A percentile compares a stretch with the other conserved stretches of the same genome.
These are phyloP conservation scores for Corydoras sp. DNA, from an alignment of 2,113 vertebrate species.

Conservation along the genomic window DNA sequence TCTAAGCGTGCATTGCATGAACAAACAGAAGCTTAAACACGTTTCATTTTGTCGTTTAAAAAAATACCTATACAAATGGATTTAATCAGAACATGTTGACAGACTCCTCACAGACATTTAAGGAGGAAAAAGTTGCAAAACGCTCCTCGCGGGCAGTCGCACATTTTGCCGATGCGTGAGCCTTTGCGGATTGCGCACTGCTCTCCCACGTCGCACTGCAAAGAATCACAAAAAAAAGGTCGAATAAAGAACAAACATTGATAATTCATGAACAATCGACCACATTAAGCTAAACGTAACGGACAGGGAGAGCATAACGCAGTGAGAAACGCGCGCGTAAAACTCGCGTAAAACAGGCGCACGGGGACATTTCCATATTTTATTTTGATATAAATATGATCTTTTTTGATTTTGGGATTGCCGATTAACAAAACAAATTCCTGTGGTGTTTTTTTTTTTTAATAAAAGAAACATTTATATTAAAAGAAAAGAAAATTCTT, in stretches of 20 bases:
- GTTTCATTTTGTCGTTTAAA: slow-evolving; percentile 28
- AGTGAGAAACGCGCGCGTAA: neutral
- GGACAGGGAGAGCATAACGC: neutral
- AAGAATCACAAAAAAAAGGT: neutral
- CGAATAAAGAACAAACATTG: neutral
- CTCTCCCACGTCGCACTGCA: slow-evolving; percentile 51
- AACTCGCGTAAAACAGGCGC: neutral
- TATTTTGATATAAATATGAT: neutral
- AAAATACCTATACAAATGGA: slow-evolving; percentile 43
- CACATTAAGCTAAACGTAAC: too few species aligned
- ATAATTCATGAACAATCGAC: too few species aligned
- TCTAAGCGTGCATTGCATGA: slow-evolving; percentile 23
- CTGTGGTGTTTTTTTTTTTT: too few species aligned
- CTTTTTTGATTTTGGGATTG: neutral
- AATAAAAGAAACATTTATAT: too few species aligned
- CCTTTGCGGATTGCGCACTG: slow-evolving; percentile 57
- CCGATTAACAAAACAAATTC: too few species aligned
- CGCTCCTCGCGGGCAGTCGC: slow-evolving; percentile 49
- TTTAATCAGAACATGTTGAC: neutral
- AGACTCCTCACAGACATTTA: slow-evolving; percentile 52
- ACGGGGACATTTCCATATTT: neutral
- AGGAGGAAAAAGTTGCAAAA: slow-evolving; percentile 58
- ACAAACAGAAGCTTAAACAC: slow-evolving; percentile 18
- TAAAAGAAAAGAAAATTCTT: neutral
- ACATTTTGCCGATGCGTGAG: slow-evolving; percentile 56